Base-by-base conservation (phyloP, 2,113 vertebrate species). In the Apodemus sylvaticus region DNA sequence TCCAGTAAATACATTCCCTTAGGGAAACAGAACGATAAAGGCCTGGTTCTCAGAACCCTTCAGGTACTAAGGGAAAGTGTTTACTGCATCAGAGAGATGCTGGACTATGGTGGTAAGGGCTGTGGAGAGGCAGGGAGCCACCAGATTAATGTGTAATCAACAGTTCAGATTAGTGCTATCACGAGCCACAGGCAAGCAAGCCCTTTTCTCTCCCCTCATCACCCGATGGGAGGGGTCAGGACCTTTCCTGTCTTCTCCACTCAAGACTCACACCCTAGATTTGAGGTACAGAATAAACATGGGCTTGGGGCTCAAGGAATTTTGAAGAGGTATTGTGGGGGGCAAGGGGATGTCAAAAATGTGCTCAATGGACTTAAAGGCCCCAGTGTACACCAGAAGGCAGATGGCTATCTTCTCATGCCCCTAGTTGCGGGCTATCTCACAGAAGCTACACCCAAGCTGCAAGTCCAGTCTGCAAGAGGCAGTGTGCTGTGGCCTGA, bases 221-320 rank as follows among this genome's bases (percentile, higher is more conserved):
- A 60, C 36, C 62, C 5, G 20, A 24, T 53, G 31, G 16, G 62
- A 86, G 26, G 70, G 39, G 16, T 31, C 64, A 16, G 39, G n/a
- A 10, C 78, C 51, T 51, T 53, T 19, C 34, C 17, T 64, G 86
- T n/a, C 14, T 4, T 26, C 51, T 42, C 53, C 45, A 60, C 53
- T 53, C 66, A 68, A 0, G 19, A 45, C 11, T 64, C 68, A 95
- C 2, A 70, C 34, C 14, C 10, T 51, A n/a, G 20, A 62, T 24
- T 55, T 70, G 9, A 76, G 3, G 9, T 85, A 53, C 3, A 45
- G 66, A 70, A 71, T 51, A 71, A 86, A 81, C 34, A 0, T 26
- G 60, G 90, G 39, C 29, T 89, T 45, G 81, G 68, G 51, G n/a
- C 26, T 34, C 31, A 85, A 77, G n/a, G 62, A 82, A 89, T 60